phyloP scores from a whole-genome alignment of 2,113 vertebrate genomes.

The Meleagris gallopavo region DNA sequence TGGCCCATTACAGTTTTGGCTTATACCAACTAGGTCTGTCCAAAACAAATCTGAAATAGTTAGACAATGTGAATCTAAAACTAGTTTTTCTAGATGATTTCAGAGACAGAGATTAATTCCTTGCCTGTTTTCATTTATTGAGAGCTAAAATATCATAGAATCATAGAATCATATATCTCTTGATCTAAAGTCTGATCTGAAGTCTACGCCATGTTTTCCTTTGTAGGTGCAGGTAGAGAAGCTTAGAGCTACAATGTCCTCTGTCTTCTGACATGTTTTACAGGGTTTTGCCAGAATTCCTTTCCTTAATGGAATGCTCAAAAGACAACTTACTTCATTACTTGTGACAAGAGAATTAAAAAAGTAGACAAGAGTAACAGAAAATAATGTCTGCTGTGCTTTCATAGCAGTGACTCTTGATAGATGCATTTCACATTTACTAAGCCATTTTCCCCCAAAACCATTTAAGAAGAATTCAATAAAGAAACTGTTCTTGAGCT shows the following conservation, averaged over 20 bases:
- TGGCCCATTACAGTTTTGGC: neutral
- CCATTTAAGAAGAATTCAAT: constrained; percentile 11
- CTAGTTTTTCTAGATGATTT: neutral
- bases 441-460: neutral
- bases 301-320: neutral
- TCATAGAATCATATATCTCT: neutral
- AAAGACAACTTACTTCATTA: constrained; percentile 3
- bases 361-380: neutral
- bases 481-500: constrained; percentile 1
- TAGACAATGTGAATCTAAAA: neutral
- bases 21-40: neutral
- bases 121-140: neutral
- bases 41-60: neutral
- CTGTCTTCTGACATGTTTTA: neutral
- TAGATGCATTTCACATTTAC: neutral
- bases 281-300: neutral
- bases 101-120: neutral
- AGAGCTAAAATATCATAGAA: neutral
- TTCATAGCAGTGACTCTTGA: neutral
- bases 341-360: constrained; percentile 8
- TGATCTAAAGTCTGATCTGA: neutral
- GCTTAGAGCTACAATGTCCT: neutral
- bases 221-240: neutral
- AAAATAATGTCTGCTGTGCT: neutral
- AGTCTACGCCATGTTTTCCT: neutral